phyloP scores from a whole-genome alignment of 2,888 invertebrate species.

The Drosophila prolongata region DNA sequence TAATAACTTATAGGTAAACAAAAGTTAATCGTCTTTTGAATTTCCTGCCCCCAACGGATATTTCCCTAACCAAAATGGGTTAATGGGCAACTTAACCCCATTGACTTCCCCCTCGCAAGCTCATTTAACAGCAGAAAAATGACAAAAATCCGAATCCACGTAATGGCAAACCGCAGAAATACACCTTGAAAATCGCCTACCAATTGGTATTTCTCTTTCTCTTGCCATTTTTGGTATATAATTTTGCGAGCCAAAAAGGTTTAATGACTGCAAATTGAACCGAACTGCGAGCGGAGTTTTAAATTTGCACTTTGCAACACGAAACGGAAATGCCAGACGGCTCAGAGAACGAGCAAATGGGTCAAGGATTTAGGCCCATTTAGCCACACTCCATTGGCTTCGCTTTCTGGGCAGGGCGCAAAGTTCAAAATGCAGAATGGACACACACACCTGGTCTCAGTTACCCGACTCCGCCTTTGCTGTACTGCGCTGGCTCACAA shows the following conservation, averaged over 20 bases:
- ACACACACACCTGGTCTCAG: conserved; percentile 48
- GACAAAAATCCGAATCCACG: conserved; percentile 33
- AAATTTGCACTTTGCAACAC: conserved; percentile 57
- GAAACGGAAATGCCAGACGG: conserved; percentile 65
- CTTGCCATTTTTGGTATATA: conserved; percentile 36
- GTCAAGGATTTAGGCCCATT: conserved; percentile 46
- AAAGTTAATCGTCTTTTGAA: conserved; percentile 1
- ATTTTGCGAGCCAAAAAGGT: conserved; percentile 46
- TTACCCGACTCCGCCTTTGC: conserved; percentile 7
- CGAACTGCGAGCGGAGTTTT: conserved; percentile 14
- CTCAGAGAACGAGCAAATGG: conserved; percentile 40
- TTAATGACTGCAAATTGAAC: conserved; percentile 47
- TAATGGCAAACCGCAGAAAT: conserved; percentile 40
- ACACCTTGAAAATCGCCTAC: conserved; percentile 60
- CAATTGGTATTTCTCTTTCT: conserved; percentile 33
- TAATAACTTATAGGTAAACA: conserved; percentile 1
- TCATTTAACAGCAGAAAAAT: conserved; percentile 31
- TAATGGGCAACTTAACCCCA: conserved; percentile 38
- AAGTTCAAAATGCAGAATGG: conserved; percentile 43
- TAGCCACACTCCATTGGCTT: conserved; percentile 68
- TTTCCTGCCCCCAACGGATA: conserved; percentile 14
- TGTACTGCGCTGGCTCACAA: conserved; percentile 49
- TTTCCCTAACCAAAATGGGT: conserved; percentile 39
- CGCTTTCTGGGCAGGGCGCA: conserved; percentile 41
- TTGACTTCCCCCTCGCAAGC: conserved; percentile 15